These are phyloP conservation scores for Brotula barbata DNA, from an alignment of 2,797 vertebrate genomes.

Conservation along the genomic window DNA sequence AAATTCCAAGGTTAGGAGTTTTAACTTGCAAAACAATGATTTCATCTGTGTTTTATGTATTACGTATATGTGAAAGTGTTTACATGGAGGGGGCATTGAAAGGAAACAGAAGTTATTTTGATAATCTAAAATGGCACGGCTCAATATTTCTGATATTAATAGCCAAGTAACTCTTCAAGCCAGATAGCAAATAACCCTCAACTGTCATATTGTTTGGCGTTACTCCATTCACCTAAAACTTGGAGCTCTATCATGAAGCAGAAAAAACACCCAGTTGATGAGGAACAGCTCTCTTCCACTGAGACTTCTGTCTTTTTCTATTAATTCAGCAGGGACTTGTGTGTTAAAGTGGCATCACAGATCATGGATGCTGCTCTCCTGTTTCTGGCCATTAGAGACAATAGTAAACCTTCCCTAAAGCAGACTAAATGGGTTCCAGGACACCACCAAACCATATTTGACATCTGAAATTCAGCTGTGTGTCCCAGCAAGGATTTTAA, in stretches of 20 bases:
- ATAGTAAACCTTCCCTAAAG: conserved; percentile 2
- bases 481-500: conserved; percentile 40
- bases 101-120: conserved; percentile 36
- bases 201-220: conserved; percentile 27
- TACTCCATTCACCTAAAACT: conserved; percentile 30
- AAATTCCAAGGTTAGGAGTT: too few species aligned
- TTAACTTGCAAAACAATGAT: too few species aligned
- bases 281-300: not conserved
- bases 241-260: conserved; percentile 34
- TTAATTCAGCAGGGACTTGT: conserved; percentile 20
- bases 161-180: conserved; percentile 26
- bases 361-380: conserved; percentile 18
- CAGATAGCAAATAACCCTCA: conserved; percentile 30
- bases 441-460: conserved; percentile 44
- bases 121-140: conserved; percentile 22
- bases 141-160: conserved; percentile 34
- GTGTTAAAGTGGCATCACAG: conserved; percentile 23
- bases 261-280: conserved; percentile 25
- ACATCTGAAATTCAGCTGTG: conserved; percentile 47
- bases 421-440: conserved; percentile 6
- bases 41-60: too few species aligned
- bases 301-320: conserved; percentile 6
- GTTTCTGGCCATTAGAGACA: conserved; percentile 23
- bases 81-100: conserved; percentile 20
- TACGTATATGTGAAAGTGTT: not conserved